These are phyloP conservation scores for Galemys pyrenaicus DNA, from an alignment of 2,113 vertebrate species.

Conservation along the genomic window DNA sequence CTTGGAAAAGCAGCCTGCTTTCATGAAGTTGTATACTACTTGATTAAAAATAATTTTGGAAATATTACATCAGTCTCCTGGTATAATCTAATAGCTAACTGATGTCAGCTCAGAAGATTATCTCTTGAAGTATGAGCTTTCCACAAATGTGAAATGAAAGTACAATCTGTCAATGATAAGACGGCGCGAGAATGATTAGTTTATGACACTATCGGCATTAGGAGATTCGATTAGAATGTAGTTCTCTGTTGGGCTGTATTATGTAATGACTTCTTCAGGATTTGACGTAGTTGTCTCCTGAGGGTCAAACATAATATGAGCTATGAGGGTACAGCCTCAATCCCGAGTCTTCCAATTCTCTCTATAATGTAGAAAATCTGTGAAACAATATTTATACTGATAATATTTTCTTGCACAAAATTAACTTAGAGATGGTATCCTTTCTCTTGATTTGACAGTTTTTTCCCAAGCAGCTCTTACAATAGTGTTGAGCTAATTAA, in stretches of 20 bases:
- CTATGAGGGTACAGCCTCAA: background rate
- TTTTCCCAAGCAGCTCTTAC: background rate
- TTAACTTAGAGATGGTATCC: background rate
- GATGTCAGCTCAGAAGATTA: background rate
- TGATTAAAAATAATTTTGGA: background rate
- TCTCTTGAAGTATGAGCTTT: background rate
- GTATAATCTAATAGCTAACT: background rate
- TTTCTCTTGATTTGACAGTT: constrained; percentile 41
- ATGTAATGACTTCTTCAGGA: background rate
- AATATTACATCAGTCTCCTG: background rate
- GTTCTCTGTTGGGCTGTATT: background rate
- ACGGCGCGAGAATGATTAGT: background rate
- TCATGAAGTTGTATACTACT: background rate
- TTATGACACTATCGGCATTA: background rate
- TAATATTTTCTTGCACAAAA: background rate
- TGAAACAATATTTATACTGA: background rate
- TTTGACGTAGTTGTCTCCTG: background rate
- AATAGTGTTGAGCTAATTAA: constrained; percentile 26
- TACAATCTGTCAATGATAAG: background rate
- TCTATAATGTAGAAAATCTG: background rate
- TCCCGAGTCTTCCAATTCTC: background rate
- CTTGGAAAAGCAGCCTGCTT: background rate
- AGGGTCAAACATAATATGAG: background rate
- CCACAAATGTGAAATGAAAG: background rate
- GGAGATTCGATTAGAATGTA: background rate